Evolutionary conservation across 2,113 vertebrate genomes (phyloP), one percentile per base, ranked within the genome.

Genomic region (Scomber japonicus): DNA sequence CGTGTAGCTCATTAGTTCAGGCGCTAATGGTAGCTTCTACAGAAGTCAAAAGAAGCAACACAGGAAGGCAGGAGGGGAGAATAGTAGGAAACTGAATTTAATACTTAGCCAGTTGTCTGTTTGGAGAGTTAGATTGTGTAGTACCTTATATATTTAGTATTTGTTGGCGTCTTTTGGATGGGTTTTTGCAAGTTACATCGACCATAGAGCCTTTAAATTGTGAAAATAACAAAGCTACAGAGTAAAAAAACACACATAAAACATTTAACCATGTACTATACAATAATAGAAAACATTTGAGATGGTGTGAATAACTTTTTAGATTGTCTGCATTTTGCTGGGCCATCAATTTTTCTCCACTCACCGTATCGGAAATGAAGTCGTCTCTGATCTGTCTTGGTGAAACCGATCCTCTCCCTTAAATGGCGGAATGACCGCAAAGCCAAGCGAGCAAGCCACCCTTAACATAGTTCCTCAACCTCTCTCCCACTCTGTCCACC

Each of bases 381-480:
- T 69, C 30, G n/a, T 45, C 50, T 63, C 16, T 45, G 62, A 82
- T 68, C 71, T 11, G 67, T 44, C 68, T 81, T 61, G 30, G 77
- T 83, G 88, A 83, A 89, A 90, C 35, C 8, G 69, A 91, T 86
- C 83, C 80, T 79, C 71, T 64, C 35, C 31, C 49, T 81, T 78
- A 62, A 87, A 86, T 71, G 64, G 40, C 45, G 50, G 49, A 30
- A 21, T 3, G 76, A 83, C 88, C 80, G 9, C 80, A 72, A 76
- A 88, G 67, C 82, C 79, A 4, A 79, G 61, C 44, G n/a, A 67
- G 45, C 14, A 16, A 57, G 67, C 49, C 56, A 40, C 62, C 77
- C 49, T 56, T 13, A 44, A 69, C 67, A 71, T 9, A 53, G 63
- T 65, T 49, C 69, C 59, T 73, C 61, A 13, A 59, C 55, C 70